A percentile compares a stretch with the other conserved stretches of the same genome.
phyloP scores from a whole-genome alignment of 2,797 vertebrate species.

The Pteropus rufus region DNA sequence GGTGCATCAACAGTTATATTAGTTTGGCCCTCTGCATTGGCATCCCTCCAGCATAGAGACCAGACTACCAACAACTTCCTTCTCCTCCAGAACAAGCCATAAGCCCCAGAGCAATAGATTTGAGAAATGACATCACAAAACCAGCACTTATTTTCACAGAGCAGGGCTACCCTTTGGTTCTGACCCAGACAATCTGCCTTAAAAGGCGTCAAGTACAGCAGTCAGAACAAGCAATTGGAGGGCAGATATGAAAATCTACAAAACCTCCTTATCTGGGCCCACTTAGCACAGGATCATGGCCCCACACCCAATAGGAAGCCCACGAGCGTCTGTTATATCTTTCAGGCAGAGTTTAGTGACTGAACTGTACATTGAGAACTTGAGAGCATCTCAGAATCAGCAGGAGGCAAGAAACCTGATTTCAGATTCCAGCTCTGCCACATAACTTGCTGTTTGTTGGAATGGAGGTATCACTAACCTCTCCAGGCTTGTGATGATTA shows the following conservation, averaged over 20 bases:
- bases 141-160: neutral
- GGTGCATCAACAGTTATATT: neutral
- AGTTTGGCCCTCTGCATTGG: neutral
- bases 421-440: neutral
- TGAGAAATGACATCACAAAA: neutral
- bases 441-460: neutral
- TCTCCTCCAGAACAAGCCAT: slow-evolving; percentile 1
- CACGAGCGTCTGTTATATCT: neutral
- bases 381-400: neutral
- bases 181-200: neutral
- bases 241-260: neutral
- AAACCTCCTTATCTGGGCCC: neutral
- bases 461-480: neutral
- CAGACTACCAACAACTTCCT: neutral
- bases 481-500: neutral
- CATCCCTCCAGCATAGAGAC: neutral
- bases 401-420: neutral
- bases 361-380: neutral
- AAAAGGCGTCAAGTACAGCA: neutral
- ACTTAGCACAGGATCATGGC: neutral
- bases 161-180: neutral
- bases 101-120: neutral
- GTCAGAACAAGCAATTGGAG: neutral
- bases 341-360: neutral
- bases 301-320: neutral